These are phyloP conservation scores for Nephrotoma flavescens DNA, from an alignment of 2,888 invertebrate genomes.

Conservation along the genomic window DNA sequence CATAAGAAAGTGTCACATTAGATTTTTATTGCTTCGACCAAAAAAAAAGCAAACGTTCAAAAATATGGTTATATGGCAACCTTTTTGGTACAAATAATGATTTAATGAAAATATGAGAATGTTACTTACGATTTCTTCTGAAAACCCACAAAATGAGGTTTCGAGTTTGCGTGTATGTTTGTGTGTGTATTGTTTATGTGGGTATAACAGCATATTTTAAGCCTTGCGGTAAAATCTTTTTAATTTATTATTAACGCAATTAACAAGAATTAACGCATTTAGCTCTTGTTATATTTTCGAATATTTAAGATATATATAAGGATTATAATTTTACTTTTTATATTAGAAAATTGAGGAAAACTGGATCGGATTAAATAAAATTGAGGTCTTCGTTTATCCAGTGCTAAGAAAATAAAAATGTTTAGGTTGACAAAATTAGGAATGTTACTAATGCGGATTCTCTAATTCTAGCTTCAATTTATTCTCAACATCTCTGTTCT, in stretches of 20 bases:
- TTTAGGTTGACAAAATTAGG: too few species aligned
- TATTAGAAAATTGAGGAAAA: too few species aligned
- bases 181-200: not conserved
- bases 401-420: too few species aligned
- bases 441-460: too few species aligned
- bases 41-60: not conserved
- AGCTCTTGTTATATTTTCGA: not conserved
- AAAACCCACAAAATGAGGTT: not conserved
- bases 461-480: too few species aligned
- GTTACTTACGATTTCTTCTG: not conserved
- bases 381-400: too few species aligned
- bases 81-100: not conserved
- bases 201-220: not conserved
- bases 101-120: not conserved
- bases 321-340: too few species aligned
- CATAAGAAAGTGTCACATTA: not conserved
- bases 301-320: too few species aligned
- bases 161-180: not conserved
- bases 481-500: too few species aligned
- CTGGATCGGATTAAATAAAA: too few species aligned
- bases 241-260: not conserved
- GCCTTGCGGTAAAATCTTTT: not conserved
- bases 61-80: not conserved
- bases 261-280: not conserved
- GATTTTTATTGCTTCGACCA: not conserved